Evolutionary conservation across 1,140 invertebrate species (phyloP), one percentile per base, ranked within the genome.

Genomic region (Holotrichia oblita): DNA sequence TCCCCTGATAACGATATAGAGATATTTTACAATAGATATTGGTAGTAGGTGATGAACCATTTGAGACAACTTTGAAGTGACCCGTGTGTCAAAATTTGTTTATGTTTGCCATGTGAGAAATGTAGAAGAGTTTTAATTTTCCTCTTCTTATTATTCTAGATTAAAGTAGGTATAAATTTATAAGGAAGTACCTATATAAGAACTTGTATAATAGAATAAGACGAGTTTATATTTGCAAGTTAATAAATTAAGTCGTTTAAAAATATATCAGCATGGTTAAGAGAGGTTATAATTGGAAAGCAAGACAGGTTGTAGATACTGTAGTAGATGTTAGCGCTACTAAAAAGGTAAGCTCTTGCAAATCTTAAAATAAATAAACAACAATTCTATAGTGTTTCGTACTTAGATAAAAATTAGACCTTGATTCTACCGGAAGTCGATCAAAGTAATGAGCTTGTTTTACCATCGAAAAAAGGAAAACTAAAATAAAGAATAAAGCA

Each of bases 401-500:
- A 81, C 87, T 88, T 82, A 94, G 93, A 92, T 94, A n/a, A 40
- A 83, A 89, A 85, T 79, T 94, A 76, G 91, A 94, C 80, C 88
- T 94, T 78, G 82, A 87, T 20, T 83, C 86, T 59, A 88, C 90
- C 80, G 88, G 90, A 73, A 87, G 91, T 22, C 84, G 95, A 96
- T 86, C 88, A 90, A 14, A 93, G 91, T 78, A 98, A 98, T 89
- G 87, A 92, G 10, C 86, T 98, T 73, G 93, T 94, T 40, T 85
- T 98, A 55, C 96, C 96, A 2, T 93, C 93, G 12, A 90, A 93
- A 82, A 98, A 85, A 90, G 94, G 72, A 91, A 93, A 82, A 95
- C 94, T 9, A 94, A 92, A 87, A 88, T 91, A 48, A 89, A 90
- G 80, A 88, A 89, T 80, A 88, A 89, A 78, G 90, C 88, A 80